phyloP scores from a whole-genome alignment of 92 coral and sea anemone species.

The Parazoanthus atlanticus region DNA sequence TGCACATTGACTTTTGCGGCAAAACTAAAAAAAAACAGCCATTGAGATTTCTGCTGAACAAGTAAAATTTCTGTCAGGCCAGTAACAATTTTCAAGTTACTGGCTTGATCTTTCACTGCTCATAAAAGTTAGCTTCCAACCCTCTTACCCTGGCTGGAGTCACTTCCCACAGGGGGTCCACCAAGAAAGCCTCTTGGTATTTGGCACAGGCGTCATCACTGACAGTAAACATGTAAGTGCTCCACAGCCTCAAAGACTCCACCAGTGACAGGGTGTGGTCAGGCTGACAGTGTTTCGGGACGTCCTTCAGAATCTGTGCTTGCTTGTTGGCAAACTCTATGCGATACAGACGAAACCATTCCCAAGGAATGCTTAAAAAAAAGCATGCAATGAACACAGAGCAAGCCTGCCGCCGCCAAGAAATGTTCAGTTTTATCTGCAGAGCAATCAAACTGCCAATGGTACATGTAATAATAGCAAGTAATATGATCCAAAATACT shows the following conservation, averaged over 20 bases:
- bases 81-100: too few relatives aligned
- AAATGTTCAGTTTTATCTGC: constrained; percentile 64
- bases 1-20: too few relatives aligned
- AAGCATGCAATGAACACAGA: constrained; percentile 63
- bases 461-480: constrained; percentile 27
- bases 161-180: constrained; percentile 96
- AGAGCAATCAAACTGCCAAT: constrained; percentile 49
- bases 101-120: too few relatives aligned
- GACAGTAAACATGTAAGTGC: constrained; percentile 63
- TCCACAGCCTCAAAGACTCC: constrained; percentile 74
- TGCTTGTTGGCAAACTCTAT: constrained; percentile 88
- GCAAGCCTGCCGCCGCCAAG: constrained; percentile 74
- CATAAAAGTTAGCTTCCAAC: neutral
- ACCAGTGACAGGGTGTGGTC: constrained; percentile 63
- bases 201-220: constrained; percentile 68
- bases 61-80: too few relatives aligned
- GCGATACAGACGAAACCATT: constrained; percentile 88
- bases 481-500: constrained; percentile 43
- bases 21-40: too few relatives aligned
- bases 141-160: constrained; percentile 83
- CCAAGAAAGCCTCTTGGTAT: constrained; percentile 89
- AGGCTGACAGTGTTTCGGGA: constrained; percentile 75
- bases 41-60: too few relatives aligned
- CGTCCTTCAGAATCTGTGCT: constrained; percentile 66
- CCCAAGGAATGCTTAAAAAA: constrained; percentile 93